phyloP scores from a whole-genome alignment of 2,888 invertebrate species.

The Phyllotreta striolata region DNA sequence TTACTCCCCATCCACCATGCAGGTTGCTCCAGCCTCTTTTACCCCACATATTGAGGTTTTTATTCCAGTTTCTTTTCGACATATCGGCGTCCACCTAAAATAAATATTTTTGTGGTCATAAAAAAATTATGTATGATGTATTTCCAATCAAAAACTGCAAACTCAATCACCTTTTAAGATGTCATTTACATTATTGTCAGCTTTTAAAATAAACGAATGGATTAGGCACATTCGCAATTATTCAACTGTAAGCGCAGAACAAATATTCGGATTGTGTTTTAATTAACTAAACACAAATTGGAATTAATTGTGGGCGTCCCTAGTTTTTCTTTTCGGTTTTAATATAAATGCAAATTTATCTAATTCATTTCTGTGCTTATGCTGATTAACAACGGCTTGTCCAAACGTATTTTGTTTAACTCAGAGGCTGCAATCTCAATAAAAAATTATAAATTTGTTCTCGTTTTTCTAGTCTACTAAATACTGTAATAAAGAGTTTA shows the following conservation, averaged over 20 bases:
- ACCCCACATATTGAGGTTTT: conserved; percentile 67
- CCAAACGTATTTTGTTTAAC: conserved; percentile 2
- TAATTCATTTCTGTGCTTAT: conserved; percentile 5
- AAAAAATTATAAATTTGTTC: background rate
- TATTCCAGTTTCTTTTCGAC: conserved; percentile 70
- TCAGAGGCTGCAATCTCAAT: conserved; percentile 1
- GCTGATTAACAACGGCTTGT: background rate
- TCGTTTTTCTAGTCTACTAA: background rate
- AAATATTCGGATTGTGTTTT: too few species aligned
- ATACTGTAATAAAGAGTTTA: too few species aligned
- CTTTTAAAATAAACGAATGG: too few species aligned
- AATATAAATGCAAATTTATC: conserved; percentile 16
- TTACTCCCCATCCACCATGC: conserved; percentile 65
- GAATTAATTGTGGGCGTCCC: background rate
- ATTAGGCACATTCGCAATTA: too few species aligned
- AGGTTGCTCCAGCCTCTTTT: conserved; percentile 69
- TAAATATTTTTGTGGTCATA: background rate
- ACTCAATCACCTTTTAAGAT: too few species aligned
- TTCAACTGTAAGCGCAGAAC: too few species aligned
- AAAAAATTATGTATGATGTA: background rate
- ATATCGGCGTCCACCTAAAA: conserved; percentile 65
- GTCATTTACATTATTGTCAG: too few species aligned
- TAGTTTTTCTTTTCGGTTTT: conserved; percentile 2
- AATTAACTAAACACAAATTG: too few species aligned
- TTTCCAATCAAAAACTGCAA: too few species aligned